Conservation (phyloP, 2,888 invertebrate genomes). For the Coleophora flavipennella region DNA sequence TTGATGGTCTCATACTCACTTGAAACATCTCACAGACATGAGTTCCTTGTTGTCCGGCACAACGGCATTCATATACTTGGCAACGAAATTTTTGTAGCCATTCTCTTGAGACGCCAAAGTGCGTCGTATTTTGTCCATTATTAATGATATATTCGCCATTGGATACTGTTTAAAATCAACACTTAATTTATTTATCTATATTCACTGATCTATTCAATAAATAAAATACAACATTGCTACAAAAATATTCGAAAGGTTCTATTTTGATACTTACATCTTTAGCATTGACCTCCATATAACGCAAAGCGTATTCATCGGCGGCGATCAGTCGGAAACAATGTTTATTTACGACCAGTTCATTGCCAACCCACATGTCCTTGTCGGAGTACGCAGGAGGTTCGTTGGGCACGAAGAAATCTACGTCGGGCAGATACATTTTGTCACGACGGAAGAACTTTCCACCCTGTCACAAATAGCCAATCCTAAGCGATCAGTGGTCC, state of each 20-base stretch:
- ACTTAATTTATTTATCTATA: not conserved
- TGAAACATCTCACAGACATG: slow-evolving; percentile 58
- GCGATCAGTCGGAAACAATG: slow-evolving; percentile 84
- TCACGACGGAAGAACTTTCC: slow-evolving; percentile 79
- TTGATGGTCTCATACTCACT: too few relatives aligned
- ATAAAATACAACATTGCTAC: too few relatives aligned
- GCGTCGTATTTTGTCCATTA: slow-evolving; percentile 82
- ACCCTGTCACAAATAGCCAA: slow-evolving; percentile 42
- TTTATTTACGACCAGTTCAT: slow-evolving; percentile 81
- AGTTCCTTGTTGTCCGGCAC: slow-evolving; percentile 48
- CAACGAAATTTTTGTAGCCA: slow-evolving; percentile 83
- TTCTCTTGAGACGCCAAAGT: slow-evolving; percentile 72
- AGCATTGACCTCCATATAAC: slow-evolving; percentile 87
- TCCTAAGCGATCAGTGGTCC: not conserved
- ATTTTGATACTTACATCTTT: slow-evolving; percentile 70
- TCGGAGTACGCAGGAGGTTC: slow-evolving; percentile 84
- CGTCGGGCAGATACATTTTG: slow-evolving; percentile 80
- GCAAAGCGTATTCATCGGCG: slow-evolving; percentile 89
- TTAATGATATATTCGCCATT: slow-evolving; percentile 78
- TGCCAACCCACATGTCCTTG: slow-evolving; percentile 89
- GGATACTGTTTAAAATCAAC: slow-evolving; percentile 72
- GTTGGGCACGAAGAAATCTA: slow-evolving; percentile 78
- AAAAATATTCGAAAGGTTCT: too few relatives aligned
- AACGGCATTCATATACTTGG: slow-evolving; percentile 74
- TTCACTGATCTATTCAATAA: not conserved